phyloP scores from a whole-genome alignment of 2,797 vertebrate species.

The Coilia nasus region DNA sequence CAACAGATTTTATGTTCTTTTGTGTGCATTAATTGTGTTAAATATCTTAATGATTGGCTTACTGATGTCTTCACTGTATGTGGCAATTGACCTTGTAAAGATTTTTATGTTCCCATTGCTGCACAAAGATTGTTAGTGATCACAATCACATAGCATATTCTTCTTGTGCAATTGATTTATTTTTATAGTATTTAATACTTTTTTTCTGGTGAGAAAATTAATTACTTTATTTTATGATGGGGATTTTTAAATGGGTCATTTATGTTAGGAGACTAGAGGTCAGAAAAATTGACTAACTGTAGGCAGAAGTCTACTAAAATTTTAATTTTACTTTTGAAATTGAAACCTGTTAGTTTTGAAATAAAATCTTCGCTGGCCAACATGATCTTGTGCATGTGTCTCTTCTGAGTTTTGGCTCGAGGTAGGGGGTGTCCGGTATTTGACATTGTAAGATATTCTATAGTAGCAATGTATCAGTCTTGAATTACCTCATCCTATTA shows the following conservation, averaged over 20 bases:
- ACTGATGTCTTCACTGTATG: slow-evolving; percentile 46
- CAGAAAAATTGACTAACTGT: slow-evolving; percentile 59
- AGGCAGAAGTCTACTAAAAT: slow-evolving; percentile 68
- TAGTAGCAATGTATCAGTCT: background rate
- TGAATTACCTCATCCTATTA: too few relatives aligned
- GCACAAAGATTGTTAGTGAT: slow-evolving; percentile 63
- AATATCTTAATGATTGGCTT: slow-evolving; percentile 43
- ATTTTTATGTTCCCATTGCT: slow-evolving; percentile 51
- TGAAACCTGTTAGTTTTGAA: slow-evolving; percentile 47
- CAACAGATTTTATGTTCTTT: slow-evolving; percentile 60
- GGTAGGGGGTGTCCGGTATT: background rate
- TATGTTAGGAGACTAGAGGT: slow-evolving; percentile 56
- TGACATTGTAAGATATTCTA: background rate
- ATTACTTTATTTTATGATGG: slow-evolving; percentile 68
- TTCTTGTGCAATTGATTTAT: slow-evolving; percentile 75
- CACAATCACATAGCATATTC: slow-evolving; percentile 61
- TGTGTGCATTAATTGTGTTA: slow-evolving; percentile 53
- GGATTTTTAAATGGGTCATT: slow-evolving; percentile 44
- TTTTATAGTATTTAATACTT: slow-evolving; percentile 79
- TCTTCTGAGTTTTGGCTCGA: background rate
- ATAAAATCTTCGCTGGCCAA: slow-evolving; percentile 40
- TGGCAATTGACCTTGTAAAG: slow-evolving; percentile 55
- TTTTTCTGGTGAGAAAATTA: slow-evolving; percentile 62
- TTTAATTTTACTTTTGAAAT: slow-evolving; percentile 62
- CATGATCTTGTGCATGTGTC: background rate